A percentile compares a stretch with the other conserved stretches of the same genome.
Conservation (phyloP, 1,140 invertebrate species). For the Pantala flavescens region DNA sequence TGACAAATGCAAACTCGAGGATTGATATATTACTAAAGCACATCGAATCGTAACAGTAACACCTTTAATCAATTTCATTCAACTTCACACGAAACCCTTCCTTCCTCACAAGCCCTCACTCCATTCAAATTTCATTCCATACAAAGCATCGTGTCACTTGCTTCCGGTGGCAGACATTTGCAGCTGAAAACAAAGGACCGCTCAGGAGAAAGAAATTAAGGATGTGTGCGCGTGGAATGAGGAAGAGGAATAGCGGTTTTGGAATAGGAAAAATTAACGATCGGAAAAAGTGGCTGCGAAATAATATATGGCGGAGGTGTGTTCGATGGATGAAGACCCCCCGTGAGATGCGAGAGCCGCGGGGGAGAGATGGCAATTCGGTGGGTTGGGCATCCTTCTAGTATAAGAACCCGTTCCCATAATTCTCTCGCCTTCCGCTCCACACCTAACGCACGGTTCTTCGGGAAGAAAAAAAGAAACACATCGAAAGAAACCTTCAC, state of each 20-base stretch:
- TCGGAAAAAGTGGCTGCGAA: background rate
- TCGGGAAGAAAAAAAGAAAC: background rate
- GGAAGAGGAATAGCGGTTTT: background rate
- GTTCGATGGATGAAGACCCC: background rate
- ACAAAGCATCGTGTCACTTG: too few relatives aligned
- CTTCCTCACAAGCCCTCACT: too few relatives aligned
- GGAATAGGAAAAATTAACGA: background rate
- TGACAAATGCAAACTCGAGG: too few relatives aligned
- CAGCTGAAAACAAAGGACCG: too few relatives aligned
- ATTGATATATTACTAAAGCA: too few relatives aligned
- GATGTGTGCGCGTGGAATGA: background rate
- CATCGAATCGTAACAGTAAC: too few relatives aligned
- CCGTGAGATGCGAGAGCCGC: background rate
- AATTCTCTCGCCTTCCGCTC: background rate
- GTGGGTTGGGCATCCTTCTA: background rate
- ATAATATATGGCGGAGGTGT: conserved; percentile 5
- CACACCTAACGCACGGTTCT: background rate
- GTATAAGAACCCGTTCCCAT: background rate
- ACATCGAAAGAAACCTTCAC: too few relatives aligned
- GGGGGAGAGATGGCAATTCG: background rate
- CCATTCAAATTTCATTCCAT: too few relatives aligned
- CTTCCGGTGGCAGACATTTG: too few relatives aligned
- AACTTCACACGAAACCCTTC: too few relatives aligned
- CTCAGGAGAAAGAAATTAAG: background rate
- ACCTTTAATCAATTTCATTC: too few relatives aligned